Evolutionary conservation across 92 coral and sea anemone genomes (phyloP), one percentile per base, ranked within the genome.

Genomic region (Metridium senile): DNA sequence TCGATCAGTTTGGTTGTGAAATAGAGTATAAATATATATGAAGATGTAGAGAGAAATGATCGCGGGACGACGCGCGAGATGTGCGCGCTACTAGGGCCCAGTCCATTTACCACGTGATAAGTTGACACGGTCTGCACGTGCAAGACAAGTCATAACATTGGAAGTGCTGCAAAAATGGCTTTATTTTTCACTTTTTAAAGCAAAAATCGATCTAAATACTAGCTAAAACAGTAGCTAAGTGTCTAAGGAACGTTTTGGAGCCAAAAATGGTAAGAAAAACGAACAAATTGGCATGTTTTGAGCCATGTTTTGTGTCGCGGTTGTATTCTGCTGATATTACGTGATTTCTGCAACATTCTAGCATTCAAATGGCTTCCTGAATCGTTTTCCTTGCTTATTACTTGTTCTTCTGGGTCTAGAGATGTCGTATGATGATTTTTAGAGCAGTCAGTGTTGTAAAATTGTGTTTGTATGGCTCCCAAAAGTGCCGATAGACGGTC

Each of bases 131-230:
- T 1, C 66, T 1, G 11, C 66, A 26, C 32, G 66, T 59, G 29
- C 4, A 6, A 22, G 7, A 59, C 17, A 22, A 16, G 8, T 10
- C 11, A 23, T 22, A 26, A 10, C 8, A 10, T 2, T 16, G 23
- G 25, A 59, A 59, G 66, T 59, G 66, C 66, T 59, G 30, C 20
- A 22, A 59, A 59, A 22, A 26, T 54, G 6, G 66, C 66, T 59
- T 59, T 22, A 22, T 59, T 59, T 59, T 59, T 1, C 32, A 23
- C 66, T 10, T 10, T 59, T 59, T 26, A 22, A 59, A 59, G 66
- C 30, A 2, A 26, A 10, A 59, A 59, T 16, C 3, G 22, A 26
- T 2, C 66, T 26, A 22, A 23, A 59, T 2, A 59, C 11, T 9
- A 59, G 23, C 32, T 59, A 22, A 22, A 59, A 26, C 3, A 7